Conservation (phyloP, 2,888 invertebrate species). For the Drosophila mayaguana region DNA sequence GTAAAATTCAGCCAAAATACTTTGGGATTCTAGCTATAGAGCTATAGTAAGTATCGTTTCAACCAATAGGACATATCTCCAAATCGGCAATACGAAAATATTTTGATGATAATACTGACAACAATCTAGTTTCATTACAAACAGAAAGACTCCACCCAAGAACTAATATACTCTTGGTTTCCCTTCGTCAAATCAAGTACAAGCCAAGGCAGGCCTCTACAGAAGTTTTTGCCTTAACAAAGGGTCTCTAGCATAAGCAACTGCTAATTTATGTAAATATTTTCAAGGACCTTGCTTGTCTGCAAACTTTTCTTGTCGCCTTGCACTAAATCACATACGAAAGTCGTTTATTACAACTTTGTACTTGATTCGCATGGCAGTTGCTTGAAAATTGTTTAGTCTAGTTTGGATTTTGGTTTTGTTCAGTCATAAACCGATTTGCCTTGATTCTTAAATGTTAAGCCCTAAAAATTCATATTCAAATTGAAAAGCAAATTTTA, state of each 20-base stretch:
- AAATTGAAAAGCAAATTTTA: constrained; percentile 12
- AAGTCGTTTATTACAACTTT: constrained; percentile 24
- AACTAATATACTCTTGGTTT: background rate
- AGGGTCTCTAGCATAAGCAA: constrained; percentile 37
- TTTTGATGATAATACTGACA: too few species aligned
- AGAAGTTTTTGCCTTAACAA: constrained; percentile 23
- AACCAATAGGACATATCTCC: too few species aligned
- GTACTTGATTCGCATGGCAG: constrained; percentile 1
- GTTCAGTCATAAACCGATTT: constrained; percentile 1
- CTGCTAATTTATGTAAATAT: constrained; percentile 69
- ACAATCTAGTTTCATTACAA: too few species aligned
- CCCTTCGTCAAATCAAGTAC: background rate
- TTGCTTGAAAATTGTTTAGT: background rate
- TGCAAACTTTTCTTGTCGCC: constrained; percentile 43
- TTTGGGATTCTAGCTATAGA: too few species aligned
- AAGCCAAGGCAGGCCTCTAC: constrained; percentile 11
- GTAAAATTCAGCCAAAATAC: too few species aligned
- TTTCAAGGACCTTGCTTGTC: constrained; percentile 46
- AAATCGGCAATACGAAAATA: too few species aligned
- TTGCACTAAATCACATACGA: constrained; percentile 57
- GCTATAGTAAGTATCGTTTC: too few species aligned
- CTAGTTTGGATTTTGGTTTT: background rate
- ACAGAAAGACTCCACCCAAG: background rate
- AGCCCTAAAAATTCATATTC: background rate
- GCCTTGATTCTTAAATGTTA: background rate